Conservation (phyloP, 2,113 vertebrate species). For the Noctilio leporinus region DNA sequence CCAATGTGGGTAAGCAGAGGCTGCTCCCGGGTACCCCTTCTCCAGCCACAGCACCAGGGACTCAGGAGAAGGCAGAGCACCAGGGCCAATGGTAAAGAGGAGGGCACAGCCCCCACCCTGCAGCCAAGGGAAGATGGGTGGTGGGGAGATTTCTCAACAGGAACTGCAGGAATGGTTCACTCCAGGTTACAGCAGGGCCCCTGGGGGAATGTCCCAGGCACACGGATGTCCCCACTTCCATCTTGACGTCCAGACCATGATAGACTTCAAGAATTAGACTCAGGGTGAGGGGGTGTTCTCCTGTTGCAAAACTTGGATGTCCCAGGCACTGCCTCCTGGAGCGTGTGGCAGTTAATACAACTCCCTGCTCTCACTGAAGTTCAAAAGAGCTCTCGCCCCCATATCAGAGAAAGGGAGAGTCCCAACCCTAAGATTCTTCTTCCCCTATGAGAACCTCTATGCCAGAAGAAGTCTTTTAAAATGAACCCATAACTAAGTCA, state of each 20-base stretch:
- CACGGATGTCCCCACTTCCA: not conserved
- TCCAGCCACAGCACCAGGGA: not conserved
- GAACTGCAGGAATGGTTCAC: not conserved
- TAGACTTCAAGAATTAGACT: not conserved
- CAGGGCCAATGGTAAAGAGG: not conserved
- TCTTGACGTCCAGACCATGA: not conserved
- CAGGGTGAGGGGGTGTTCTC: not conserved
- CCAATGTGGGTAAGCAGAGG: too few species aligned
- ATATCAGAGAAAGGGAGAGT: not conserved
- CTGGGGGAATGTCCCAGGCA: not conserved
- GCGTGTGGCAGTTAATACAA: not conserved
- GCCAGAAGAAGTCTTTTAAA: not conserved
- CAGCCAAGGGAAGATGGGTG: not conserved
- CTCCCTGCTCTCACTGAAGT: not conserved
- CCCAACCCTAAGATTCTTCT: not conserved
- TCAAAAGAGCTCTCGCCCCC: not conserved
- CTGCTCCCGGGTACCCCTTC: not conserved
- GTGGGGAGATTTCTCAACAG: not conserved
- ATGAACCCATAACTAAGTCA: not conserved
- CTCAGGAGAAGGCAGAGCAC: not conserved
- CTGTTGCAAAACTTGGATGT: not conserved
- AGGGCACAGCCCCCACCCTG: not conserved
- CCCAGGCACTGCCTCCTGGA: not conserved
- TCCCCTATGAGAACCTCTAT: not conserved
- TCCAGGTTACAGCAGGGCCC: not conserved